phyloP scores from a whole-genome alignment of 2,888 invertebrate genomes.

The Drosophila macrothrix region DNA sequence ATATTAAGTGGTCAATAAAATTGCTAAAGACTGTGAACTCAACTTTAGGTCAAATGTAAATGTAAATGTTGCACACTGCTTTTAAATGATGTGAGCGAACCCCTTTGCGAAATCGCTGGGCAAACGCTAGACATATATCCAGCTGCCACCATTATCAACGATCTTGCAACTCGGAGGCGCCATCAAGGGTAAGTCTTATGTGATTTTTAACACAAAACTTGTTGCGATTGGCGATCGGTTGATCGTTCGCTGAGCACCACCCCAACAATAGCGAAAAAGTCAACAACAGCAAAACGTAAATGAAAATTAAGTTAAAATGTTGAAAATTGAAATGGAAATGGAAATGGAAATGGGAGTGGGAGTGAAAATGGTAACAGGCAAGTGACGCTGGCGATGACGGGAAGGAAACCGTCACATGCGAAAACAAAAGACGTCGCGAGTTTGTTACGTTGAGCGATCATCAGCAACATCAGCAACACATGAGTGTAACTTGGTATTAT shows the following conservation, averaged over 20 bases:
- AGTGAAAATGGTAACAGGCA: slow-evolving; percentile 51
- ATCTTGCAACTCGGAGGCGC: slow-evolving; percentile 74
- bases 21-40: neutral
- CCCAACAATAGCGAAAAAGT: slow-evolving; percentile 23
- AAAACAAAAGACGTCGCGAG: slow-evolving; percentile 61
- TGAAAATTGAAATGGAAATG: slow-evolving; percentile 67
- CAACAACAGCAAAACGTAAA: slow-evolving; percentile 50
- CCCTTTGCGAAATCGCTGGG: neutral
- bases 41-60: neutral
- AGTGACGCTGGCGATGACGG: slow-evolving; percentile 39
- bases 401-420: slow-evolving; percentile 63
- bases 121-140: slow-evolving; percentile 20
- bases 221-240: slow-evolving; percentile 51
- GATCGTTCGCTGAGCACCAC: slow-evolving; percentile 38
- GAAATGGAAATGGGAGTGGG: slow-evolving; percentile 50
- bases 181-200: slow-evolving; percentile 82
- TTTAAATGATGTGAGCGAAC: neutral
- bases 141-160: slow-evolving; percentile 38
- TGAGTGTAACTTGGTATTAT: slow-evolving; percentile 29
- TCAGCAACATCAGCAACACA: slow-evolving; percentile 49
- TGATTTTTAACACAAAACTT: slow-evolving; percentile 82
- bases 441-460: slow-evolving; percentile 70
- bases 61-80: neutral
- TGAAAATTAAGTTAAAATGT: slow-evolving; percentile 77
- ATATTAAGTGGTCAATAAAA: neutral